Base-by-base conservation (phyloP, 2,888 invertebrate species). In the Lacanobia wlatinum region DNA sequence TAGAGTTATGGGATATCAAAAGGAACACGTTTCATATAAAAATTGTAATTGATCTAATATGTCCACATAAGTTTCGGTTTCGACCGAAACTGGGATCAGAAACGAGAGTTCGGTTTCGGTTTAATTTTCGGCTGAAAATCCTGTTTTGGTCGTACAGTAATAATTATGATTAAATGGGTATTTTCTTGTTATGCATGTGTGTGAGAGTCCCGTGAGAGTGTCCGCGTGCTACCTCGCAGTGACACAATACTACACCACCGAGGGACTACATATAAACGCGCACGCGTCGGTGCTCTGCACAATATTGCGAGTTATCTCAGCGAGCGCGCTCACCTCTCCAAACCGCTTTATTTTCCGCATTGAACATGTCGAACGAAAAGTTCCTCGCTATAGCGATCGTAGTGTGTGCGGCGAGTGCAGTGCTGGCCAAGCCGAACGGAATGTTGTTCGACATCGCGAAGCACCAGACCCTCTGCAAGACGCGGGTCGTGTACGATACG, bases 401-500 rank as follows among this genome's bases (percentile, higher is more conserved):
- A 8, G 56, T 61, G 65, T 67, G 73, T 66, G 69, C 62, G 21
- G 58, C 50, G 40, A 28, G 52, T 21, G 50, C 16, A 10, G 83
- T 73, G 68, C 48, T 63, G 38, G 71, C 72, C 16, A 61, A 58
- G 28, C 68, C 79, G n/a, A 64, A 53, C 67, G 69, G 73, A 55
- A 61, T 77, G 68, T 1, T 6, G 5, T 61, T 82, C 9, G 18
- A 55, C 2, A 28, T 58, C 21, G 70, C 64, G 38, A 59, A 43
- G 38, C 21, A 76, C 60, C 67, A 69, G 58, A 76, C 82, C 50
- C 77, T 87, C 55, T 86, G 87, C 55, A 73, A 72, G n/a, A 76
- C 78, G n/a, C 66, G 43, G 56, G 89, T 92, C 79, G 78, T 77
- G 9, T 82, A 86, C 73, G 87, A 93, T 87, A 82, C 76, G 16